Evolutionary conservation across 2,888 invertebrate genomes (phyloP).

Genomic region (Spisula solida): DNA sequence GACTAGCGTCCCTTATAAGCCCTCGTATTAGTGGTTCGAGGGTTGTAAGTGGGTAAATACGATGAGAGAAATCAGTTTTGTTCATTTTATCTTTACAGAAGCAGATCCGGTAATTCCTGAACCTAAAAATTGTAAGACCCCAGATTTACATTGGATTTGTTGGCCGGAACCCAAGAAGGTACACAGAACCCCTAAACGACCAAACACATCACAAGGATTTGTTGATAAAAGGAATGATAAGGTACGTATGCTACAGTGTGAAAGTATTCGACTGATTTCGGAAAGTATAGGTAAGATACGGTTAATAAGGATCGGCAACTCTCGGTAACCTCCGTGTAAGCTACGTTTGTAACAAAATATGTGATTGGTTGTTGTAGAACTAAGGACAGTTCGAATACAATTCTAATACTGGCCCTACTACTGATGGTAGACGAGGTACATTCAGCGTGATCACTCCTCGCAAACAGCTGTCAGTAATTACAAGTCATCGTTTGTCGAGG

Average conservation of each 20-base stretch:
- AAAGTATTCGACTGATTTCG: not conserved
- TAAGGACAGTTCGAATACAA: too few relatives aligned
- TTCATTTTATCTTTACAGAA: constrained; percentile 43
- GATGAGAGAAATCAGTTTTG: not conserved
- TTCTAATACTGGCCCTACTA: too few relatives aligned
- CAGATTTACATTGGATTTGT: constrained; percentile 68
- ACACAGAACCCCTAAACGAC: constrained; percentile 36
- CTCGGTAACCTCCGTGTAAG: not conserved
- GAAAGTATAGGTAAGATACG: not conserved
- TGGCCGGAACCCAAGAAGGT: constrained; percentile 60
- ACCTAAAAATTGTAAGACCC: constrained; percentile 45
- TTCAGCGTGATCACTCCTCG: too few relatives aligned
- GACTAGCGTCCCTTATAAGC: too few relatives aligned
- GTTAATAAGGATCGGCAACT: not conserved
- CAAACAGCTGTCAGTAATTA: too few relatives aligned
- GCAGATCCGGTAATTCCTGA: constrained; percentile 60
- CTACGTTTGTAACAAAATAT: too few relatives aligned
- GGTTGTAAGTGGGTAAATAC: not conserved
- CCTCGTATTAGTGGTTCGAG: too few relatives aligned
- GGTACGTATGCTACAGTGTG: constrained; percentile 12
- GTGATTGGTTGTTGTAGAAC: too few relatives aligned
- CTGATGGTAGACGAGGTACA: too few relatives aligned
- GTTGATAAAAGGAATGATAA: constrained; percentile 34
- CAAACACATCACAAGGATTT: constrained; percentile 52
- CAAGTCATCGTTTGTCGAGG: too few relatives aligned